phyloP scores from a whole-genome alignment of 2,113 vertebrate genomes.

The Psammodynastes pulverulentus region DNA sequence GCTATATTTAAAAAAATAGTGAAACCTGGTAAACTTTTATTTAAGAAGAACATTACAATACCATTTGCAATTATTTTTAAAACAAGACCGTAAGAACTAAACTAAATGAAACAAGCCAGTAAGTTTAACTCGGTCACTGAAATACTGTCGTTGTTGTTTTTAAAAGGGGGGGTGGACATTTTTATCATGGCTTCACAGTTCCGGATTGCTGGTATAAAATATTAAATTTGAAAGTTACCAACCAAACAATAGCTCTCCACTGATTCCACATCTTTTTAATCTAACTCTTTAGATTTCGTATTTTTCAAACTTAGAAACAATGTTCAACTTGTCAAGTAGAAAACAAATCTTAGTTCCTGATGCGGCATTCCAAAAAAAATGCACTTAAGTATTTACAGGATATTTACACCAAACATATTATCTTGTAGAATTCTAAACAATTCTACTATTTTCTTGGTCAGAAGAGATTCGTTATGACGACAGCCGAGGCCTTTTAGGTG shows the following conservation, averaged over 20 bases:
- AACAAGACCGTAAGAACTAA: constrained; percentile 62
- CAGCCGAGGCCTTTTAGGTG: constrained; percentile 84
- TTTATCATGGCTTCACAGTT: constrained; percentile 60
- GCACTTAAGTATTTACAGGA: constrained; percentile 63
- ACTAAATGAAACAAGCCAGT: constrained; percentile 52
- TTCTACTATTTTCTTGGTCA: neutral
- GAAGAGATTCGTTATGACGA: constrained; percentile 67
- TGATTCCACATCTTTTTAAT: constrained; percentile 62
- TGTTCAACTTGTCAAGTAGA: constrained; percentile 61
- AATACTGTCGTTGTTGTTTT: constrained; percentile 39
- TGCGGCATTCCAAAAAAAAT: constrained; percentile 54
- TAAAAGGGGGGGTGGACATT: constrained; percentile 41
- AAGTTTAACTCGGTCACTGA: constrained; percentile 39
- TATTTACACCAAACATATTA: constrained; percentile 45
- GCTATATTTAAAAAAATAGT: constrained; percentile 49
- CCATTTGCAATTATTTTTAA: constrained; percentile 50
- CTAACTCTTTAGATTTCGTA: constrained; percentile 67
- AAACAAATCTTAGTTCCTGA: constrained; percentile 59
- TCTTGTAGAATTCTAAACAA: constrained; percentile 56
- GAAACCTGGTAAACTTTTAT: constrained; percentile 56
- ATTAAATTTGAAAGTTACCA: constrained; percentile 65
- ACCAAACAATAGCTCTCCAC: constrained; percentile 72
- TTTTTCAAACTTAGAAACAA: constrained; percentile 62
- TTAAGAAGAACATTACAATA: constrained; percentile 57
- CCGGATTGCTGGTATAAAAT: constrained; percentile 64